Evolutionary conservation across 2,888 invertebrate species (phyloP).

Genomic region (Troilus luridus): DNA sequence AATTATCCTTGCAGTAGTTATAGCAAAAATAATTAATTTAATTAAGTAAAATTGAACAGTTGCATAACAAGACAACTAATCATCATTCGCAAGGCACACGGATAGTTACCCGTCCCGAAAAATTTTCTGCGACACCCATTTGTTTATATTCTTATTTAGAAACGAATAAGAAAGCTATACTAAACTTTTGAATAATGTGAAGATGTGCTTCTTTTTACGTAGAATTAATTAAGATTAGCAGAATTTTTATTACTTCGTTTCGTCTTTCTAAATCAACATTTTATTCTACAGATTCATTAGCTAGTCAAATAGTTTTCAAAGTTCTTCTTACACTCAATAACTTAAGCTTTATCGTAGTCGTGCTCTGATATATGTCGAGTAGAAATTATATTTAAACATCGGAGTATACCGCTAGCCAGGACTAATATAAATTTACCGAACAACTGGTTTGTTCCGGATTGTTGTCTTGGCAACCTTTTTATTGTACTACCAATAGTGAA

Average conservation of each 20-base stretch:
- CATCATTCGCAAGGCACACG: too few species aligned
- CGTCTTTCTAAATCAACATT: not conserved
- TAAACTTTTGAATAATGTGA: not conserved
- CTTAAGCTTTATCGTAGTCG: not conserved
- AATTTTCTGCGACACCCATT: too few species aligned
- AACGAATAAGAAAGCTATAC: not conserved
- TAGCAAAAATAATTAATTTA: too few species aligned
- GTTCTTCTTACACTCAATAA: not conserved
- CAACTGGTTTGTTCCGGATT: not conserved
- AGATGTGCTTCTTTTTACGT: not conserved
- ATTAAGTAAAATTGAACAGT: too few species aligned
- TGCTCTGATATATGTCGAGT: not conserved
- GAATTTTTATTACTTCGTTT: not conserved
- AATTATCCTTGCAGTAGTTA: too few species aligned
- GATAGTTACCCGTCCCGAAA: too few species aligned
- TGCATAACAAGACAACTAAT: too few species aligned
- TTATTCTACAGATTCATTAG: not conserved
- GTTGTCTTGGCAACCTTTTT: constrained; percentile 2
- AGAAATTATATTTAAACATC: constrained; percentile 1
- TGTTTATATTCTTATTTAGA: too few species aligned
- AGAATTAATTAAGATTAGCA: not conserved
- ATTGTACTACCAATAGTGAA: not conserved
- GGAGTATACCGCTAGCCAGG: not conserved
- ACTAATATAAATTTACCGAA: constrained; percentile 8
- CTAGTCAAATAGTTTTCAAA: not conserved